Evolutionary conservation across 2,888 invertebrate species (phyloP).

Genomic region (Adelphocoris suturalis): DNA sequence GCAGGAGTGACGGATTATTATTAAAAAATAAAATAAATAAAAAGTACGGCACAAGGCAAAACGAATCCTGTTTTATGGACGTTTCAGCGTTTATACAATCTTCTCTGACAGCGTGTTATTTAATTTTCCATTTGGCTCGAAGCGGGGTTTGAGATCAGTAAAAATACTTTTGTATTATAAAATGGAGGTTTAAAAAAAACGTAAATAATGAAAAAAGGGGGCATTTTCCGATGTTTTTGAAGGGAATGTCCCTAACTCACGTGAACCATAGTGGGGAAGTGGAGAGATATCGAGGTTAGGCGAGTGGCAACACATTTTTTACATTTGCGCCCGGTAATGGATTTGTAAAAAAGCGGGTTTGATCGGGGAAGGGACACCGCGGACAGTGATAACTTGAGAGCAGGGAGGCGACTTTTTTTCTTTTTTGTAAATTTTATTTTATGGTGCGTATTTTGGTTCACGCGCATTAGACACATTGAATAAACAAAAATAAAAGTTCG

Average conservation of each 20-base stretch:
- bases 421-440: background rate
- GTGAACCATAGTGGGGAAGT: background rate
- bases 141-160: constrained; percentile 13
- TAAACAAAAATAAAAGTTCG: too few relatives aligned
- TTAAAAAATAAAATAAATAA: background rate
- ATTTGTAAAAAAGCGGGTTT: background rate
- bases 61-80: constrained; percentile 28
- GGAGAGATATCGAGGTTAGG: background rate
- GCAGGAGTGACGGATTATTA: constrained; percentile 20
- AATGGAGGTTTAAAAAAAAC: background rate
- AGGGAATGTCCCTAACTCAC: background rate
- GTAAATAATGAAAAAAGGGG: background rate
- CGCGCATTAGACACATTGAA: background rate
- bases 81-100: constrained; percentile 18
- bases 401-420: background rate
- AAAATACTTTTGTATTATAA: constrained; percentile 40
- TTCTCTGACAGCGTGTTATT: constrained; percentile 30
- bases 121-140: constrained; percentile 6
- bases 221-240: background rate
- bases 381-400: background rate
- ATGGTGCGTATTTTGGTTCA: background rate
- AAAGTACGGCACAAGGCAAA: background rate
- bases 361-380: background rate
- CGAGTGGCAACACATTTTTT: background rate
- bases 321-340: constrained; percentile 24